Evolutionary conservation across 2,888 invertebrate genomes (phyloP).

Genomic region (Sminthurides aquaticus): DNA sequence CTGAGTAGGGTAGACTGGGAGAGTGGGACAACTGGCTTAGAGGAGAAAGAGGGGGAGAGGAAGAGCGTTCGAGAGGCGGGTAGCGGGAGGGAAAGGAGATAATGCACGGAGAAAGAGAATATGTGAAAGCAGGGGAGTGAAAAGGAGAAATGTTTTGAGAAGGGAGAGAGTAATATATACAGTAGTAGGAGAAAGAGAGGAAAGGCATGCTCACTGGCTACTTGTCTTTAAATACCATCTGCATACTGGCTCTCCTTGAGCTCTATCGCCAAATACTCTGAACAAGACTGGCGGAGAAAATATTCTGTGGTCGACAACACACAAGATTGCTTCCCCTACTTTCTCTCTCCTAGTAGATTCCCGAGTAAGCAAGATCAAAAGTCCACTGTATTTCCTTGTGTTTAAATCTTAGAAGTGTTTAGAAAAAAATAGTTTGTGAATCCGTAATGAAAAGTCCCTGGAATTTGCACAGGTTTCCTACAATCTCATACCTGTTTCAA

Average conservation of each 20-base stretch:
- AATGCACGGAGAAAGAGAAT: neutral
- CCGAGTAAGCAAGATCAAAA: neutral
- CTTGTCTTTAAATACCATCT: neutral
- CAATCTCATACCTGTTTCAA: neutral
- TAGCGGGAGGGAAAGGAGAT: no score
- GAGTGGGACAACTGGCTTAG: no score
- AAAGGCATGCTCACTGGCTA: neutral
- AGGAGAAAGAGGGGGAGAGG: no score
- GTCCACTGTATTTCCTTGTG: neutral
- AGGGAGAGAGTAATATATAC: neutral
- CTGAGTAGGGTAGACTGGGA: no score
- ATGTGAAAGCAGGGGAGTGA: neutral
- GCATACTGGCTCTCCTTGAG: neutral
- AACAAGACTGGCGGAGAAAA: neutral
- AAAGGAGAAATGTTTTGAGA: neutral
- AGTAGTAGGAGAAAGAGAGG: neutral
- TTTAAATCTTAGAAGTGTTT: no score
- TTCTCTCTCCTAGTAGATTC: neutral
- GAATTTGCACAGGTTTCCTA: no score
- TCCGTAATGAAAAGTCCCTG: no score
- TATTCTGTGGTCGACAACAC: neutral
- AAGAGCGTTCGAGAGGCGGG: no score
- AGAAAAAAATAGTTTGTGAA: no score
- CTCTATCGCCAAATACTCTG: no score
- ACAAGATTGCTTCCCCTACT: neutral